Evolutionary conservation across 2,797 vertebrate genomes (phyloP).

Genomic region (Pseudotriccus pelzelni): DNA sequence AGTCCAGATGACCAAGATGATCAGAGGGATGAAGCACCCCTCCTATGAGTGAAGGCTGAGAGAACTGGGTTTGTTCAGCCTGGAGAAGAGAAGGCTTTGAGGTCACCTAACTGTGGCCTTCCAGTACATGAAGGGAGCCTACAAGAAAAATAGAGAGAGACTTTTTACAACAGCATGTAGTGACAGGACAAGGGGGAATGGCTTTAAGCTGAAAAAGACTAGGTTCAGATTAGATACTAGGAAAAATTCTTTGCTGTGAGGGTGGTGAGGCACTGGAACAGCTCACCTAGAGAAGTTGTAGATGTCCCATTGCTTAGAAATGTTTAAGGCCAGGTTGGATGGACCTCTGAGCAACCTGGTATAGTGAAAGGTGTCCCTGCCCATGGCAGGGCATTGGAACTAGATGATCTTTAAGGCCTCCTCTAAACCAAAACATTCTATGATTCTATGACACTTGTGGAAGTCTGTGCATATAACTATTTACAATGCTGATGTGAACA

Average conservation of each 20-base stretch:
- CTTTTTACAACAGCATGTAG: background rate
- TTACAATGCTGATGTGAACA: rapidly evolving
- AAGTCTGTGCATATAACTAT: background rate
- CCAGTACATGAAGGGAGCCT: background rate
- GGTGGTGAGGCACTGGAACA: background rate
- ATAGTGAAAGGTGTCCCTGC: background rate
- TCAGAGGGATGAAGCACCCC: background rate
- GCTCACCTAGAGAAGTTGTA: background rate
- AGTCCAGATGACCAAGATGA: background rate
- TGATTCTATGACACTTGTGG: background rate
- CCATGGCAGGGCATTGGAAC: background rate
- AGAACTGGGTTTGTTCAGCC: background rate
- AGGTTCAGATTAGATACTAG: background rate
- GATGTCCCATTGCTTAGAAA: background rate
- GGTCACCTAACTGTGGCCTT: background rate
- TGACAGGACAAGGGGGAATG: background rate
- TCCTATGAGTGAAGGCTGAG: background rate
- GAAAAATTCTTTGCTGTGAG: background rate
- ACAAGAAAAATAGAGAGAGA: background rate
- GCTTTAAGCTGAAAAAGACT: background rate
- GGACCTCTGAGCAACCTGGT: background rate
- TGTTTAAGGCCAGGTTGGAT: background rate
- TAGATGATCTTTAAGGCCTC: no score
- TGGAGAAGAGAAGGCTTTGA: background rate
- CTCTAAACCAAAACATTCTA: background rate